Conservation (phyloP, 2,888 invertebrate species). For the Coelogynopora nodosa region DNA sequence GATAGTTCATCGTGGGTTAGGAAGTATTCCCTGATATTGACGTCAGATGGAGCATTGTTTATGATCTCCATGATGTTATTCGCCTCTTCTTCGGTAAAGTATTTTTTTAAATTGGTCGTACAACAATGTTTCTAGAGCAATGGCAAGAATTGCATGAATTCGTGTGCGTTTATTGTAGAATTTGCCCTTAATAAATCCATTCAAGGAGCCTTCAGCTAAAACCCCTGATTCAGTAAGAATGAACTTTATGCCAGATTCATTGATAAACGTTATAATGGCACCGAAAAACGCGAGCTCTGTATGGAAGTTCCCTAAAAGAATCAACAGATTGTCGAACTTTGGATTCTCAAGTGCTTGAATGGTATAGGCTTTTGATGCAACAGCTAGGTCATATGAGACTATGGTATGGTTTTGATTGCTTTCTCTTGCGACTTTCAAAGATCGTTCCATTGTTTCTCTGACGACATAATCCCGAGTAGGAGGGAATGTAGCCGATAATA, state of each 20-base stretch:
- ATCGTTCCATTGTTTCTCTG: conserved; percentile 41
- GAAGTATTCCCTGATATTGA: background rate
- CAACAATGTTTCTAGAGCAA: background rate
- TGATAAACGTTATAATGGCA: conserved; percentile 43
- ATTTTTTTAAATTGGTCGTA: background rate
- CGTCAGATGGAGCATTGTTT: background rate
- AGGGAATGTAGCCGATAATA: conserved; percentile 43
- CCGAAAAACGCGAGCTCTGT: too few relatives aligned
- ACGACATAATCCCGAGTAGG: conserved; percentile 47
- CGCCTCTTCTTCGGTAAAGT: background rate
- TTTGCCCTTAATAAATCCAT: conserved; percentile 44
- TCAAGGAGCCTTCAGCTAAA: conserved; percentile 44
- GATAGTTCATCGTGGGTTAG: background rate
- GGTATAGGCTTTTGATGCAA: conserved; percentile 46
- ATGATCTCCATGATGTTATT: background rate
- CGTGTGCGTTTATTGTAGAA: conserved; percentile 47
- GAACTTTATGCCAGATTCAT: conserved; percentile 42
- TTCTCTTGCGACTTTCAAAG: conserved; percentile 44
- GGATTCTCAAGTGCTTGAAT: conserved; percentile 45
- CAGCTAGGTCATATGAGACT: conserved; percentile 47
- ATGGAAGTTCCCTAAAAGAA: too few relatives aligned
- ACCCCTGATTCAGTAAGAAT: conserved; percentile 44
- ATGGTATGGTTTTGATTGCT: conserved; percentile 45
- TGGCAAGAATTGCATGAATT: background rate
- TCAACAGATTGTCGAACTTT: conserved; percentile 44